Base-by-base conservation (phyloP, 37 sponge, comb jelly and placozoan species). In the Theonella swinhoei region DNA sequence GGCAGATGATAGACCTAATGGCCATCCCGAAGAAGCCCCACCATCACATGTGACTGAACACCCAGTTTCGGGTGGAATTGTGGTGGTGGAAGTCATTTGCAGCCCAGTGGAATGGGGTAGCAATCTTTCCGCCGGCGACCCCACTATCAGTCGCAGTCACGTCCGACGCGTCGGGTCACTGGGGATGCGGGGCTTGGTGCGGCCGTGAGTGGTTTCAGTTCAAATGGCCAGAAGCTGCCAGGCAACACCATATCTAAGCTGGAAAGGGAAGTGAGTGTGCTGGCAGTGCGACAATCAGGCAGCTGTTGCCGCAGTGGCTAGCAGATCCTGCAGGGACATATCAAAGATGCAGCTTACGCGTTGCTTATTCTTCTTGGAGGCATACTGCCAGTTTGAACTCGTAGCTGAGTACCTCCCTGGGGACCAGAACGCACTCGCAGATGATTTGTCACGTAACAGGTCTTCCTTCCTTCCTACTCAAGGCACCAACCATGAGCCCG, bases 151-250 rank as follows among this genome's bases (percentile, higher is more conserved):
- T 40, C 5, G 9, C 58, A 1, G 23, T 77, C 26, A 60, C 75
- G 29, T 80, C 85, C n/a, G 85, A 83, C 62, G 79, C 90, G n/a
- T 89, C 90, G 24, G 85, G 85, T 1, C 4, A 62, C 4, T 89
- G 90, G 90, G 85, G 90, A 25, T 88, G 84, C 42, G 85, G 90
- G 24, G 84, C 85, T 4, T 79, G 63, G 64, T 32, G 61, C 7
- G 59, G 37, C 33, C 33, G 0, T 8, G 25, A 19, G 0, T 90
- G 85, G 90, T 84, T 90, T 62, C 80, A 80, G 64, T 76, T 68
- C 24, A 28, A 30, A 74, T 84, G 85, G 85, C 60, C 42, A 22
- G 11, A 9, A 7, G 34, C 2, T 17, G 4, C 69, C 38, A 5
- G 2, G 24, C n/a, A 3, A 4, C 22, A 25, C 28, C 68, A 77